These are phyloP conservation scores for Galerucella calmariensis DNA, from an alignment of 2,888 invertebrate genomes.

Conservation along the genomic window DNA sequence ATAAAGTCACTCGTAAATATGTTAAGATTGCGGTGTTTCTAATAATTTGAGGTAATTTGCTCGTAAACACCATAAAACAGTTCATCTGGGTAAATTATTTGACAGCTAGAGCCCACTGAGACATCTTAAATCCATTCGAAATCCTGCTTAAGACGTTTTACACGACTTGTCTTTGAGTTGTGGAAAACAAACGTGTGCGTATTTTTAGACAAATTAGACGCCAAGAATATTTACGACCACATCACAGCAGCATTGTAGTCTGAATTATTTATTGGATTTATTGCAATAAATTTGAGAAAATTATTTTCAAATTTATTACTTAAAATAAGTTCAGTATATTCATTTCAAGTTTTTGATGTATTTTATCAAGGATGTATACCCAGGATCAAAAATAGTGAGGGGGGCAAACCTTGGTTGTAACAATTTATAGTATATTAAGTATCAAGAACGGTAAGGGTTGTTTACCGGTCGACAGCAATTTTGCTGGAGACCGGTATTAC, in stretches of 20 bases:
- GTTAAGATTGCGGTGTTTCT: conserved; percentile 54
- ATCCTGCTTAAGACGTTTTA: conserved; percentile 44
- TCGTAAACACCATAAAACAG: conserved; percentile 61
- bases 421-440: too few species aligned
- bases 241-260: conserved; percentile 30
- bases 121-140: conserved; percentile 49
- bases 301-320: not conserved
- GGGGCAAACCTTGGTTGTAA: too few species aligned
- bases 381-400: too few species aligned
- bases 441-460: too few species aligned
- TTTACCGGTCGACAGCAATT: too few species aligned
- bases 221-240: conserved; percentile 32
- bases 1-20: conserved; percentile 58
- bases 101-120: conserved; percentile 50
- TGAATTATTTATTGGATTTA: conserved; percentile 24
- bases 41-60: conserved; percentile 61
- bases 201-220: conserved; percentile 47
- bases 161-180: conserved; percentile 43
- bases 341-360: not conserved
- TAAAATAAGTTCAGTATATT: not conserved
- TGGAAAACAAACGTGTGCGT: conserved; percentile 46
- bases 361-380: not conserved
- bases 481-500: too few species aligned
- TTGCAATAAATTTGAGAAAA: conserved; percentile 5
- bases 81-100: conserved; percentile 56